Evolutionary conservation across 35 echinoderm and acorn worm species (phyloP).

Genomic region (Lytechinus variegatus): DNA sequence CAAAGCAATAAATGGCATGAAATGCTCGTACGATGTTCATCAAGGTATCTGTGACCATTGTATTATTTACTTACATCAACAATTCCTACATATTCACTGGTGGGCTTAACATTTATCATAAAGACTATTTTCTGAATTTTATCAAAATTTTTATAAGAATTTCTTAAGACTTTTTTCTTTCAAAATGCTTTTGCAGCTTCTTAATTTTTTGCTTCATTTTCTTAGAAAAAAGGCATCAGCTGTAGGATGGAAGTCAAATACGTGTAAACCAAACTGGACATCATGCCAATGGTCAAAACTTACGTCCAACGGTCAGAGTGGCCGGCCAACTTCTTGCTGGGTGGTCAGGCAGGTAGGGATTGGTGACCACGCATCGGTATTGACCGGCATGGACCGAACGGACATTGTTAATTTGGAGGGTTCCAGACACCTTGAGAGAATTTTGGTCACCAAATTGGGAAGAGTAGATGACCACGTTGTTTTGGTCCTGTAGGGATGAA

Average conservation of each 20-base stretch:
- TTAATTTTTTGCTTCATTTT: not conserved
- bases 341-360: conserved; percentile 66
- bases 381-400: conserved; percentile 57
- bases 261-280: not conserved
- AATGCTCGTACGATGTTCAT: too few relatives aligned
- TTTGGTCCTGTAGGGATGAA: not conserved
- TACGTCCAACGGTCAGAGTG: not conserved
- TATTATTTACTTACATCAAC: too few relatives aligned
- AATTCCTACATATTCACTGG: too few relatives aligned
- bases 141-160: not conserved
- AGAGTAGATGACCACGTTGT: conserved; percentile 46
- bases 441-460: conserved; percentile 68
- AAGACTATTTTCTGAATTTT: not conserved
- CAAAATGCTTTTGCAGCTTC: not conserved
- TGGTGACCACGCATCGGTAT: conserved; percentile 84
- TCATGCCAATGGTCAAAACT: not conserved
- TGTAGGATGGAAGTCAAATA: not conserved
- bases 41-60: too few relatives aligned
- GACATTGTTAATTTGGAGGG: conserved; percentile 89
- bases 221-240: not conserved
- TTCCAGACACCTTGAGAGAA: conserved; percentile 83
- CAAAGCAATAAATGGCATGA: too few relatives aligned
- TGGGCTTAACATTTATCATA: too few relatives aligned
- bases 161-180: not conserved
- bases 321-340: conserved; percentile 55